Evolutionary conservation across 2,888 invertebrate genomes (phyloP).

Genomic region (Timema cristinae): DNA sequence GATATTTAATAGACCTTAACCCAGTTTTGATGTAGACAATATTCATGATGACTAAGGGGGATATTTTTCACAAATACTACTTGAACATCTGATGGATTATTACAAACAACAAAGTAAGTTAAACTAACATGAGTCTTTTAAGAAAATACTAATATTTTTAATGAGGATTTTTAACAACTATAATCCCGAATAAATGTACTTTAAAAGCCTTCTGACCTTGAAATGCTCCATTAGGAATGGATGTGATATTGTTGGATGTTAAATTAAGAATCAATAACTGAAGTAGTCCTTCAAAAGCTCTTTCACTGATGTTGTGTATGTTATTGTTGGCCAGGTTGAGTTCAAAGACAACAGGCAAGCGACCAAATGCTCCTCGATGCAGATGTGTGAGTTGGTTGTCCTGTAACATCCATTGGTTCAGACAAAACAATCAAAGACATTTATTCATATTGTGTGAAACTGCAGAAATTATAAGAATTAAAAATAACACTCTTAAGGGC

Average conservation of each 20-base stretch:
- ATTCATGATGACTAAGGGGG: not conserved
- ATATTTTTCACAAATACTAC: too few species aligned
- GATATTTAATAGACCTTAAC: not conserved
- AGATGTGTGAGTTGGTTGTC: conserved; percentile 69
- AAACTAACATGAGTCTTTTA: too few species aligned
- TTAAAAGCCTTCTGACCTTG: conserved; percentile 46
- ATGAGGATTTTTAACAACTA: not conserved
- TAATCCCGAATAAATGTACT: not conserved
- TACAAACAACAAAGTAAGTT: too few species aligned
- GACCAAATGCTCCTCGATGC: conserved; percentile 75
- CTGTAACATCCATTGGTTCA: conserved; percentile 45
- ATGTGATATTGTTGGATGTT: conserved; percentile 61
- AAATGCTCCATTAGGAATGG: conserved; percentile 76
- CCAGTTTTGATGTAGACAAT: not conserved
- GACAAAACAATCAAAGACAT: too few species aligned
- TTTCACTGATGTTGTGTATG: conserved; percentile 59
- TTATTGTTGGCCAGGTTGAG: conserved; percentile 72
- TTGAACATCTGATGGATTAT: too few species aligned
- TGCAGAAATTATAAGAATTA: too few species aligned
- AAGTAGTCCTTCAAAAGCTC: conserved; percentile 77
- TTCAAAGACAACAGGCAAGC: conserved; percentile 78
- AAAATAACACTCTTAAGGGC: too few species aligned
- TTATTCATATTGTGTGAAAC: too few species aligned
- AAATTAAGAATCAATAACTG: conserved; percentile 75
- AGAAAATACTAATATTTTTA: not conserved